Percentiles rank a stretch among this genome's conserved stretches.
Evolutionary conservation across 2,888 invertebrate species (phyloP).

Genomic region (Melinaea menophilus): DNA sequence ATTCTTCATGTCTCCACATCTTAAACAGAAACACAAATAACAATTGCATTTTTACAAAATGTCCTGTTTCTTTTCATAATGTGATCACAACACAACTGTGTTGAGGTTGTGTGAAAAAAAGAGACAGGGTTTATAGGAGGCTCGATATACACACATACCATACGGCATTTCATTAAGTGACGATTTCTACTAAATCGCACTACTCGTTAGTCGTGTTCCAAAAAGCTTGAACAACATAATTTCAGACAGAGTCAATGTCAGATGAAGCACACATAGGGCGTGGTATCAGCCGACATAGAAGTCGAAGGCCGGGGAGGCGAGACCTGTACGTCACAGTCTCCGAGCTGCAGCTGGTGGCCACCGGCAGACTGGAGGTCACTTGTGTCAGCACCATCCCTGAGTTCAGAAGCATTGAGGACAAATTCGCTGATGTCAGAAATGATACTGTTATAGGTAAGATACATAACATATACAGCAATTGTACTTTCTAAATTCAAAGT

Average conservation of each 20-base stretch:
- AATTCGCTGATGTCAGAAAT: constrained; percentile 85
- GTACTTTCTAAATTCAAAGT: background rate
- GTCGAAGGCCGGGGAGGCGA: constrained; percentile 70
- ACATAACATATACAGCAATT: background rate
- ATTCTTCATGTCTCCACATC: no score
- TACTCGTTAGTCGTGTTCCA: background rate
- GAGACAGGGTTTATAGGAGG: no score
- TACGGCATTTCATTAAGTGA: no score
- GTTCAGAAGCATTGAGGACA: constrained; percentile 82
- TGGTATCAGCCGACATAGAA: constrained; percentile 59
- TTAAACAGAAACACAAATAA: no score
- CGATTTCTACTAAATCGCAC: no score
- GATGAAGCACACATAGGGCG: constrained; percentile 51
- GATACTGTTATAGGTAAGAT: constrained; percentile 82
- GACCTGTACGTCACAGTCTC: constrained; percentile 84
- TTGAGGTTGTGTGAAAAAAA: no score
- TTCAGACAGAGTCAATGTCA: constrained; percentile 32
- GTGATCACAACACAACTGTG: no score
- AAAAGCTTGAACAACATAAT: constrained; percentile 11
- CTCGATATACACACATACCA: no score
- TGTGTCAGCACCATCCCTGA: constrained; percentile 89
- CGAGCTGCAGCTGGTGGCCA: constrained; percentile 82
- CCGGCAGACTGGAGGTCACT: constrained; percentile 83
- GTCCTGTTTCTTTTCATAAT: no score
- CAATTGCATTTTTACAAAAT: no score